Evolutionary conservation across 2,888 invertebrate species (phyloP).

Genomic region (Caprella mutica): DNA sequence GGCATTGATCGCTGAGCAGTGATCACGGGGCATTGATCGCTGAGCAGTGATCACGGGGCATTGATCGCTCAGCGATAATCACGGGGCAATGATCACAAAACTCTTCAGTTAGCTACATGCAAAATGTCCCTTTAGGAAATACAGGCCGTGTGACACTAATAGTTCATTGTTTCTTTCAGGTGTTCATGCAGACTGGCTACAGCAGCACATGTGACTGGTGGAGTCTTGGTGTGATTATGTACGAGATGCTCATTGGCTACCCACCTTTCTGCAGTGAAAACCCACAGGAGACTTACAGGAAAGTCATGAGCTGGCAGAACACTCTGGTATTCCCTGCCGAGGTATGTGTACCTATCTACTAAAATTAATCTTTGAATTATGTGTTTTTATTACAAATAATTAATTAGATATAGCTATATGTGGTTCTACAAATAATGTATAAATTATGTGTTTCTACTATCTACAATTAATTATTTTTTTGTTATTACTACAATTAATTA

Average conservation of each 20-base stretch:
- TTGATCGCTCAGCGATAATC: neutral
- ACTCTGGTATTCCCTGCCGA: conserved; percentile 97
- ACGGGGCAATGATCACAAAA: neutral
- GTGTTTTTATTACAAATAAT: too few species aligned
- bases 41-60: too few species aligned
- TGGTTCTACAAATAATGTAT: too few species aligned
- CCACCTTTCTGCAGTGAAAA: conserved; percentile 99
- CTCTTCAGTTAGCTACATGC: neutral
- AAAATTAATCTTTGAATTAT: too few species aligned
- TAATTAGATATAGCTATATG: too few species aligned
- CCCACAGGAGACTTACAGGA: conserved; percentile 88
- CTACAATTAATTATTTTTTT: too few species aligned
- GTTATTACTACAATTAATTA: too few species aligned
- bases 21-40: too few species aligned
- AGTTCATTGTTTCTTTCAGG: too few species aligned
- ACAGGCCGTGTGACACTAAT: neutral
- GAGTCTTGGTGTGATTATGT: conserved; percentile 99
- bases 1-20: too few species aligned
- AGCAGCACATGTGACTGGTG: conserved; percentile 98
- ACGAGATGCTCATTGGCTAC: conserved; percentile 99
- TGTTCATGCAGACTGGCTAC: conserved; percentile 65
- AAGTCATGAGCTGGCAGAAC: conserved; percentile 99
- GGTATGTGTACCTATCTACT: too few species aligned
- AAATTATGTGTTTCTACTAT: too few species aligned
- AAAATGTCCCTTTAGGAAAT: neutral